Conservation (phyloP, 2,888 invertebrate genomes). For the Sturmia bella region DNA sequence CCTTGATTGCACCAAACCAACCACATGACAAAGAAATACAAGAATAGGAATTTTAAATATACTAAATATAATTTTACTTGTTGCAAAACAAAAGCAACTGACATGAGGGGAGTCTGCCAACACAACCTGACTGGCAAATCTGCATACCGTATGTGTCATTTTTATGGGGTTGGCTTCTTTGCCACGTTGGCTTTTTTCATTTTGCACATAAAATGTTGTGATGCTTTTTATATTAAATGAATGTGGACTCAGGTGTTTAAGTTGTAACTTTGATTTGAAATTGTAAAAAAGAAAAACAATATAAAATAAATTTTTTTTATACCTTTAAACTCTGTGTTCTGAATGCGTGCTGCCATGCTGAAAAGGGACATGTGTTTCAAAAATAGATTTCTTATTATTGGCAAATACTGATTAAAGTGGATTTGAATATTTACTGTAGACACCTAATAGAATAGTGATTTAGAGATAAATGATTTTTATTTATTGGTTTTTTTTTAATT, state of each 20-base stretch:
- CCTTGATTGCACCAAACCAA: conserved; percentile 54
- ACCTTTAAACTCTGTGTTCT: conserved; percentile 35
- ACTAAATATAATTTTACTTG: conserved; percentile 60
- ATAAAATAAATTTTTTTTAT: conserved; percentile 62
- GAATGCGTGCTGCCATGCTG: background rate
- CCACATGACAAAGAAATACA: conserved; percentile 47
- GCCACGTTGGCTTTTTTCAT: conserved; percentile 44
- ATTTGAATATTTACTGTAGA: conserved; percentile 1
- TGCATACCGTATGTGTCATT: conserved; percentile 58
- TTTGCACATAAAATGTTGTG: conserved; percentile 47
- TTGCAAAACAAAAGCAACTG: conserved; percentile 56
- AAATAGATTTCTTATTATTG: conserved; percentile 12
- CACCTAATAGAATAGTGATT: conserved; percentile 7
- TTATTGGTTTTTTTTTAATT: too few species aligned
- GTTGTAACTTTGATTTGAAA: conserved; percentile 72
- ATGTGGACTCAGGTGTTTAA: conserved; percentile 72
- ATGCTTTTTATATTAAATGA: conserved; percentile 31
- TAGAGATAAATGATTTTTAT: background rate
- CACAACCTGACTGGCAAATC: conserved; percentile 34
- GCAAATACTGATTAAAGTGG: background rate
- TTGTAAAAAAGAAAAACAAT: conserved; percentile 70
- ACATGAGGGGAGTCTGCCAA: conserved; percentile 37
- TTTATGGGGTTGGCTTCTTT: conserved; percentile 50
- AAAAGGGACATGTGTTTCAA: conserved; percentile 18
- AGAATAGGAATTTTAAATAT: conserved; percentile 31